Evolutionary conservation across 1,140 invertebrate genomes (phyloP).

Genomic region (Lepeophtheirus salmonis): DNA sequence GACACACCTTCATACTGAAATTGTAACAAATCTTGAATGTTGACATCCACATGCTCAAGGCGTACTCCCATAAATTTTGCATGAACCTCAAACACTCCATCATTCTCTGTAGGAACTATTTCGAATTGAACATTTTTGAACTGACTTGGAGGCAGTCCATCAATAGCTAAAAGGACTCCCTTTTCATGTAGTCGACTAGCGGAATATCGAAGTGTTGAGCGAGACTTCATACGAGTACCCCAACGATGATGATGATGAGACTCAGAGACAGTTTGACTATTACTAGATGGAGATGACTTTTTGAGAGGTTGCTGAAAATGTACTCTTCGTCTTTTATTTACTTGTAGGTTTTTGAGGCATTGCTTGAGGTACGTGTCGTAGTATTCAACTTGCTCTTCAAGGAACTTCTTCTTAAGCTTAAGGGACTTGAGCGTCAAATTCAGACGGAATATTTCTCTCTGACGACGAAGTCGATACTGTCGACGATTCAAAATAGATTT

Average conservation of each 20-base stretch:
- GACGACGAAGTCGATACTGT: conserved; percentile 34
- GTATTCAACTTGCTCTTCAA: conserved; percentile 53
- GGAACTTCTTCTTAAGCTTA: conserved; percentile 47
- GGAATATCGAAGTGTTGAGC: conserved; percentile 43
- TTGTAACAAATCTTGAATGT: conserved; percentile 53
- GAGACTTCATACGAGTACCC: not conserved
- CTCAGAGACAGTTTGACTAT: no score
- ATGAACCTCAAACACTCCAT: conserved; percentile 47
- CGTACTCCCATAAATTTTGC: conserved; percentile 60
- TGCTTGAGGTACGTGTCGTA: conserved; percentile 56
- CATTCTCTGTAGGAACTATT: conserved; percentile 44
- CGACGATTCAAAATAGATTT: conserved; percentile 45
- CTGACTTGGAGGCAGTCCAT: conserved; percentile 41
- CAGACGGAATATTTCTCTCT: conserved; percentile 39
- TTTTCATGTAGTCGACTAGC: conserved; percentile 50
- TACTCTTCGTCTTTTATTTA: conserved; percentile 36
- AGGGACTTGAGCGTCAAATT: conserved; percentile 43
- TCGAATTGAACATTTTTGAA: conserved; percentile 61
- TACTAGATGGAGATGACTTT: not conserved
- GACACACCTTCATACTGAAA: conserved; percentile 56
- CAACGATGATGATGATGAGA: not conserved
- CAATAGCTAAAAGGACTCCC: conserved; percentile 49
- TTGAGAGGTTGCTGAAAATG: not conserved
- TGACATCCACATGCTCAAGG: conserved; percentile 52
- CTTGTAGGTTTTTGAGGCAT: conserved; percentile 50